These are phyloP conservation scores for Stenopsyche tienmushanensis DNA, from an alignment of 1,140 invertebrate genomes.

Conservation along the genomic window DNA sequence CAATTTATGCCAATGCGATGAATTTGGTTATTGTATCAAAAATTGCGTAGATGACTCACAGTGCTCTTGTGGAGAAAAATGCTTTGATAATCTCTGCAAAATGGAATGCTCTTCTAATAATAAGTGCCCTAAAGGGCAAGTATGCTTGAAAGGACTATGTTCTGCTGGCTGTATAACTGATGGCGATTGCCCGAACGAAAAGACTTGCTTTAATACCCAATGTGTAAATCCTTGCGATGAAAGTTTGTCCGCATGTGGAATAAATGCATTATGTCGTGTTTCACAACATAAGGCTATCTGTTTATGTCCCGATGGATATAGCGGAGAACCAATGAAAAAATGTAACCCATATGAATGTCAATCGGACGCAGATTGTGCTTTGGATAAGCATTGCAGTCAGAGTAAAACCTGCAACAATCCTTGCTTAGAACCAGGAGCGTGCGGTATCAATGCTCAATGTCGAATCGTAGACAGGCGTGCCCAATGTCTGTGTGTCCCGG, in stretches of 20 bases:
- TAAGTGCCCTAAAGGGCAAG: constrained; percentile 56
- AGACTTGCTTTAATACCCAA: constrained; percentile 72
- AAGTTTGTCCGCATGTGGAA: constrained; percentile 61
- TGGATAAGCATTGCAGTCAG: constrained; percentile 71
- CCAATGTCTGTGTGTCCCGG: constrained; percentile 82
- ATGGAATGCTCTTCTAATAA: constrained; percentile 60
- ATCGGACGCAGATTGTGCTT: constrained; percentile 74
- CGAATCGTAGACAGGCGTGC: constrained; percentile 72
- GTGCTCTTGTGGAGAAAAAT: constrained; percentile 76
- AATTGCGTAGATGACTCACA: constrained; percentile 66
- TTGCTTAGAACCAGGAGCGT: constrained; percentile 72
- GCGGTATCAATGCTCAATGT: constrained; percentile 84
- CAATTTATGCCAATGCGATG: constrained; percentile 71
- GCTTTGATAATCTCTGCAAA: constrained; percentile 63
- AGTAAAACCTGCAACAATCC: constrained; percentile 80
- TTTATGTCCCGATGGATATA: constrained; percentile 79
- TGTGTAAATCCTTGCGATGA: constrained; percentile 76
- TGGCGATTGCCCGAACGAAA: constrained; percentile 75
- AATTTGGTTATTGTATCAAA: constrained; percentile 72
- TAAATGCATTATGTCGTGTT: constrained; percentile 73
- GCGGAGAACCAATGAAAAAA: constrained; percentile 73
- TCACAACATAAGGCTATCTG: constrained; percentile 80
- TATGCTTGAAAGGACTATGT: constrained; percentile 57
- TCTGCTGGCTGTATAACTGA: constrained; percentile 74
- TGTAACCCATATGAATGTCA: constrained; percentile 77